Evolutionary conservation across 2,113 vertebrate genomes (phyloP).

Genomic region (Mastomys coucha): DNA sequence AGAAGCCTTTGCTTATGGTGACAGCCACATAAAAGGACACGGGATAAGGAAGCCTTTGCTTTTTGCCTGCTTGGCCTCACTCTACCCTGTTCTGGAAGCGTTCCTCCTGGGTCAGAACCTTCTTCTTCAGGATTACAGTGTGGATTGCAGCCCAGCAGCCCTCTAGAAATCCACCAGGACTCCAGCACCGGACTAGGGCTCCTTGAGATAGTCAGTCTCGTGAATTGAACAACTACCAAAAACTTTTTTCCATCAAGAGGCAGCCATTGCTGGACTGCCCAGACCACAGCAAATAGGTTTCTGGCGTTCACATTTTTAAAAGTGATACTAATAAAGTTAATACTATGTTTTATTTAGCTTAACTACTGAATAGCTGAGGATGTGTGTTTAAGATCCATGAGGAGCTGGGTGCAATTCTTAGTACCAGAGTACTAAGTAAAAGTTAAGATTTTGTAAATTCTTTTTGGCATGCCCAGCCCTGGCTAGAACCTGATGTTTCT

Average conservation of each 20-base stretch:
- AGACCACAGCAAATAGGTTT: neutral
- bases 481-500: no score
- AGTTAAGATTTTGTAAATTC: neutral
- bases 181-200: neutral
- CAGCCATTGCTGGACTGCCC: neutral
- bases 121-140: neutral
- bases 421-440: neutral
- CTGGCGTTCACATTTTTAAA: neutral
- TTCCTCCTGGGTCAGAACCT: neutral
- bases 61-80: neutral
- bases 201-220: neutral
- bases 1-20: no score
- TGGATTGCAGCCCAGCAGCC: neutral
- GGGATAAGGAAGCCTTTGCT: neutral
- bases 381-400: neutral
- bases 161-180: neutral
- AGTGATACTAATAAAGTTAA: neutral
- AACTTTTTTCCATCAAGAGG: neutral
- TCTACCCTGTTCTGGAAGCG: neutral
- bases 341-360: neutral
- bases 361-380: neutral
- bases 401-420: neutral
- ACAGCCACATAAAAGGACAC: no score
- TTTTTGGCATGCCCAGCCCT: neutral
- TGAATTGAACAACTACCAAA: neutral